A percentile compares a stretch with the other conserved stretches of the same genome.
These are phyloP conservation scores for Leptocoma aspasia DNA, from an alignment of 2,113 vertebrate species.

Conservation along the genomic window DNA sequence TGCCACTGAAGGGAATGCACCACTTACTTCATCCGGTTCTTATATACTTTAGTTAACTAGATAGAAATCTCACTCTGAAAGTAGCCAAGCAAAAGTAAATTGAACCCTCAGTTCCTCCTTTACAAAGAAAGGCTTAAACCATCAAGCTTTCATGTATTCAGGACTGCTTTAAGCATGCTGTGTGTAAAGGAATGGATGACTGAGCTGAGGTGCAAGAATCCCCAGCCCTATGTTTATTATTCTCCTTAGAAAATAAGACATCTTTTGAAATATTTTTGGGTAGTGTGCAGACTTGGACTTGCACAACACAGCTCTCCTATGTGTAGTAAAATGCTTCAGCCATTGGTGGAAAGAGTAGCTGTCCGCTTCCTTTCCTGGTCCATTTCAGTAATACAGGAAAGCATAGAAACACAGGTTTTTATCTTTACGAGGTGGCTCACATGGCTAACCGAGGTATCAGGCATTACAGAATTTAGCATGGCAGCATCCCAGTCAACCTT, in stretches of 20 bases:
- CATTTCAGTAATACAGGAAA: not conserved
- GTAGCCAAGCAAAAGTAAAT: not conserved
- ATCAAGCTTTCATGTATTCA: not conserved
- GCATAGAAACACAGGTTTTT: not conserved
- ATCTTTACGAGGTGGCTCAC: not conserved
- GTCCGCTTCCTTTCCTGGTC: not conserved
- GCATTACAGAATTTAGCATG: not conserved
- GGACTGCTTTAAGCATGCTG: not conserved
- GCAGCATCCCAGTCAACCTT: not conserved
- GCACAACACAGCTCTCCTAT: not conserved
- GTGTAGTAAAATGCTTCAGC: not conserved
- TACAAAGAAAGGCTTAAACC: not conserved
- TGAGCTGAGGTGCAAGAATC: not conserved
- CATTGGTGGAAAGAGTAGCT: not conserved
- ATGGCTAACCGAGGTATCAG: not conserved
- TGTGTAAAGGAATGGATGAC: not conserved
- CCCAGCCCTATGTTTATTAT: not conserved
- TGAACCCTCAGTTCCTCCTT: not conserved
- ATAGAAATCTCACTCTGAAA: not conserved
- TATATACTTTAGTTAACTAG: not conserved
- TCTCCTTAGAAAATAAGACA: not conserved
- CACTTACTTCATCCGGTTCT: not conserved
- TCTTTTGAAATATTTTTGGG: not conserved
- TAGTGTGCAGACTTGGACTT: not conserved
- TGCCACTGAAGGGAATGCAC: not conserved